Conservation (phyloP, 2,888 invertebrate species). For the Zhuqinia jingwanae region DNA sequence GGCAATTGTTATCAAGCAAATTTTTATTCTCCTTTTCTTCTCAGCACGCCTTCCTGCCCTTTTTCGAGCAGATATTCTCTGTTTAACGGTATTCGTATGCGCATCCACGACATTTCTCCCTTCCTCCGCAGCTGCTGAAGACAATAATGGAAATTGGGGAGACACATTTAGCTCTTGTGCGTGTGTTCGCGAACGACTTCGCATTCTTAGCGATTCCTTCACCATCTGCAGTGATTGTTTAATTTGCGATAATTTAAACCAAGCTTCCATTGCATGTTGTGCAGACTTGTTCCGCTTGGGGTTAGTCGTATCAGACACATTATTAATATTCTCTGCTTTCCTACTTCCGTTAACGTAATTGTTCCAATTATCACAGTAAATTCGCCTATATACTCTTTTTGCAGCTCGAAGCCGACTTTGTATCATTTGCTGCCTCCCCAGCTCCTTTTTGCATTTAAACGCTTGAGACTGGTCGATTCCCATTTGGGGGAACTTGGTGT, state of each 20-base stretch:
- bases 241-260: constrained; percentile 35
- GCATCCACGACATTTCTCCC: too few species aligned
- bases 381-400: constrained; percentile 12
- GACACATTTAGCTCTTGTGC: too few species aligned
- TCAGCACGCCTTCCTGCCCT: not conserved
- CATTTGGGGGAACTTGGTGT: constrained; percentile 56
- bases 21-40: constrained; percentile 29
- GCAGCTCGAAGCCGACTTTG: constrained; percentile 40
- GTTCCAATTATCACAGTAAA: constrained; percentile 36
- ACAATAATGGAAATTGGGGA: too few species aligned
- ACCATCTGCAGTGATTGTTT: not conserved
- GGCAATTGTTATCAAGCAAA: constrained; percentile 5
- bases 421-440: constrained; percentile 45
- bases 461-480: constrained; percentile 44
- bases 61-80: not conserved
- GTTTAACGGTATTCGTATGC: too few species aligned
- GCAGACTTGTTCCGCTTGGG: not conserved
- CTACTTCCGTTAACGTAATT: constrained; percentile 17
- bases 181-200: too few species aligned
- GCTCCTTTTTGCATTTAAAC: constrained; percentile 43
- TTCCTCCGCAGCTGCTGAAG: too few species aligned
- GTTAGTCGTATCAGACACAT: not conserved
- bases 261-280: not conserved
- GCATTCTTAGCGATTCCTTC: not conserved
- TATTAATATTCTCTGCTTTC: not conserved